Base-by-base conservation (phyloP, 1,140 invertebrate species). In the Hyposmocoma kahamanoa region DNA sequence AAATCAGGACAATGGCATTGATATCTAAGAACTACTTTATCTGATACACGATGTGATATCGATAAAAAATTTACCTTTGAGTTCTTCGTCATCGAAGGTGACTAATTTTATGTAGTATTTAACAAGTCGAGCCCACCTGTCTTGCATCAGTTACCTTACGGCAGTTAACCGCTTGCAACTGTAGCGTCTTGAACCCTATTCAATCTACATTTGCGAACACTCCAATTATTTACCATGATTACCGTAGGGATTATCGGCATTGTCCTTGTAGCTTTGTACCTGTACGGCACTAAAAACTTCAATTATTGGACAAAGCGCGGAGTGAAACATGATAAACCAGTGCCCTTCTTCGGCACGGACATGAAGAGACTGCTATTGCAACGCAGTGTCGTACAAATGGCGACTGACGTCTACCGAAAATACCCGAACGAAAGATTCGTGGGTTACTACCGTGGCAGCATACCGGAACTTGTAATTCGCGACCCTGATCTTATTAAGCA, bases 281-380 rank as follows among this genome's bases (percentile, higher is more conserved):
- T 2, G 4, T 41, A 41, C 20, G 20, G 19, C 19, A 41, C 18
- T 2, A 41, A 20, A n/a, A 41, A 20, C 19, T 41, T 41, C 13
- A 20, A 41, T 20, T 41, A 41, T 20, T 41, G 38, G 38, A 15
- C 18, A 2, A 41, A 41, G 11, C 38, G 19, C 20, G 38, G 38
- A 19, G 19, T 41, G 8, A 41, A 41, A 21, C 38, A 41, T 41
- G 38, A 41, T 20, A 20, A 22, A 1, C 38, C 38, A 10, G 13
- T 41, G 10, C 38, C 38, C 9, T 41, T 41, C 20, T 41, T 41
- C 20, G 38, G 38, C 20, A 41, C 38, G 1, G 13, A 41, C 20
- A 21, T 3, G 4, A 10, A 21, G n/a, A 41, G 20, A 10, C 22
- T 2, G 11, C 19, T 41, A 1, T 11, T 41, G 18, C 8, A 41